Conservation (phyloP, 2,888 invertebrate species). For the Operophtera brumata region DNA sequence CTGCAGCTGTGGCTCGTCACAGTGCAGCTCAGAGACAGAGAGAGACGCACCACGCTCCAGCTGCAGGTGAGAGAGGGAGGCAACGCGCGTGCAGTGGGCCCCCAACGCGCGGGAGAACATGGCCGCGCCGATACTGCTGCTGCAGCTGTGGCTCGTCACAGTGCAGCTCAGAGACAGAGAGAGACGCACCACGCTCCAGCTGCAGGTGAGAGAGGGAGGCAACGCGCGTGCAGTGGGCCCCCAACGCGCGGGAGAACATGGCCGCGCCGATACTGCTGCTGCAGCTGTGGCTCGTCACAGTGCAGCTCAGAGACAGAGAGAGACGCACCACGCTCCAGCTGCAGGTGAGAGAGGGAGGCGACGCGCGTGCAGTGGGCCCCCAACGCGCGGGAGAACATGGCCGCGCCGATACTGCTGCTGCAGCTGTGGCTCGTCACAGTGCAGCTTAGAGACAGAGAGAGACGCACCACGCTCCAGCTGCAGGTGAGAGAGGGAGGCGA, state of each 20-base stretch:
- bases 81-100: conserved; percentile 92
- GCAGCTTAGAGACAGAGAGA: conserved; percentile 67
- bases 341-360: conserved; percentile 77
- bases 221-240: conserved; percentile 92
- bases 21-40: conserved; percentile 70
- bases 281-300: conserved; percentile 85
- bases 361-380: conserved; percentile 94
- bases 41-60: conserved; percentile 33
- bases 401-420: conserved; percentile 88
- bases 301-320: conserved; percentile 67
- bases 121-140: conserved; percentile 88
- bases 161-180: conserved; percentile 67
- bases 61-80: conserved; percentile 78
- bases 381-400: conserved; percentile 91
- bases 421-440: conserved; percentile 85
- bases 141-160: conserved; percentile 86
- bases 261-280: conserved; percentile 89
- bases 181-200: conserved; percentile 32
- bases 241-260: conserved; percentile 92
- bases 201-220: conserved; percentile 80
- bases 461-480: conserved; percentile 38
- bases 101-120: conserved; percentile 93
- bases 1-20: conserved; percentile 86
- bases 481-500: conserved; percentile 81
- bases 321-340: conserved; percentile 38